phyloP scores from a whole-genome alignment of 1,140 invertebrate genomes.

The Bursaphelenchus mucronatus region DNA sequence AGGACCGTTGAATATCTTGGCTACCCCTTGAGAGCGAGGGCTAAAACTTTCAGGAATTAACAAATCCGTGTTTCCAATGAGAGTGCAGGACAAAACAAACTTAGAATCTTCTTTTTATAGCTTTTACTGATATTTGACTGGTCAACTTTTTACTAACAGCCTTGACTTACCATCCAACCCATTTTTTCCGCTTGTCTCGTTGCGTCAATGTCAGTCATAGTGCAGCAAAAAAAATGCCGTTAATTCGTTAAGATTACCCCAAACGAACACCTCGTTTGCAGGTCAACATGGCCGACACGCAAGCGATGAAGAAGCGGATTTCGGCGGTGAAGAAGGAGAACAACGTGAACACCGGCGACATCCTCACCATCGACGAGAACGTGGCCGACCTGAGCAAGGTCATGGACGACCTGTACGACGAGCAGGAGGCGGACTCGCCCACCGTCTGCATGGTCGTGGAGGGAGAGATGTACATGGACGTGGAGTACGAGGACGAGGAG shows the following conservation, averaged over 20 bases:
- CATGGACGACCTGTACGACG: conserved; percentile 53
- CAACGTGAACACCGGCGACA: conserved; percentile 15
- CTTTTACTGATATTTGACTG: too few species aligned
- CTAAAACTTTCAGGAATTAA: too few species aligned
- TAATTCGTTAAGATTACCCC: background rate
- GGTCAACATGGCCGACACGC: conserved; percentile 56
- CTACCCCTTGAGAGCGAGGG: too few species aligned
- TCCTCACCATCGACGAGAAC: conserved; percentile 30
- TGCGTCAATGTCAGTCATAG: too few species aligned
- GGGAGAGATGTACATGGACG: conserved; percentile 41
- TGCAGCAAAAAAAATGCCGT: too few species aligned
- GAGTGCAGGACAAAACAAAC: too few species aligned
- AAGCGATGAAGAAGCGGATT: conserved; percentile 54
- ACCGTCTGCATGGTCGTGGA: conserved; percentile 54
- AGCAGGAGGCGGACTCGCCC: conserved; percentile 36
- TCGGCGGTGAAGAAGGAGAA: conserved; percentile 44
- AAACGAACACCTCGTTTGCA: conserved; percentile 25
- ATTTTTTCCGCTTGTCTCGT: too few species aligned
- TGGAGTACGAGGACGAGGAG: conserved; percentile 40
- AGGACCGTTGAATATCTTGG: too few species aligned
- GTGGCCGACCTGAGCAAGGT: conserved; percentile 26
- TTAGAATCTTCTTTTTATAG: too few species aligned
- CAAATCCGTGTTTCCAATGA: too few species aligned
- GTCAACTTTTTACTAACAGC: too few species aligned
- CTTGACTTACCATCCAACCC: too few species aligned